phyloP scores from a whole-genome alignment of 2,888 invertebrate species.

The Papilio demoleus region DNA sequence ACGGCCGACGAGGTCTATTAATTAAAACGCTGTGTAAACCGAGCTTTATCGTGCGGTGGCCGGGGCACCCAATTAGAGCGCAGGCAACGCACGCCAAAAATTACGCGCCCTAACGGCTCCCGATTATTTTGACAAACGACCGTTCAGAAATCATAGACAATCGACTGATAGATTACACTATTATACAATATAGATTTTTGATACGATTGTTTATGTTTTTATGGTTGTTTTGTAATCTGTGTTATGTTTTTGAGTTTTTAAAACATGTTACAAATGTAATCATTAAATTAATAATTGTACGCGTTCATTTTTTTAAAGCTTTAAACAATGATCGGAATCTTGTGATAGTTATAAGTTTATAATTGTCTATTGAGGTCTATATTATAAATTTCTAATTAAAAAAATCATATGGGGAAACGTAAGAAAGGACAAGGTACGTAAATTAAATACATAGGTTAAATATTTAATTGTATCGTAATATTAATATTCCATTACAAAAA shows the following conservation, averaged over 20 bases:
- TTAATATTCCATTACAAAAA: slow-evolving; percentile 8
- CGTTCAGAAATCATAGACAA: slow-evolving; percentile 66
- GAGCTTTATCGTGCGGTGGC: slow-evolving; percentile 74
- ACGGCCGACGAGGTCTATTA: slow-evolving; percentile 76
- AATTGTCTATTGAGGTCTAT: too few species aligned
- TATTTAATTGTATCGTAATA: too few species aligned
- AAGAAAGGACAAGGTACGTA: too few species aligned
- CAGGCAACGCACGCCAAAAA: slow-evolving; percentile 73
- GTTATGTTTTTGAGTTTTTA: not conserved
- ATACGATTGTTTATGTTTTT: slow-evolving; percentile 11
- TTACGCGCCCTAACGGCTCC: slow-evolving; percentile 79
- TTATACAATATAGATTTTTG: slow-evolving; percentile 43
- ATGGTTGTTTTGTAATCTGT: not conserved
- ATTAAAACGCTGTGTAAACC: slow-evolving; percentile 82
- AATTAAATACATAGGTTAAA: too few species aligned
- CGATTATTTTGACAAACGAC: slow-evolving; percentile 78
- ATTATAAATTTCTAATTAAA: not conserved
- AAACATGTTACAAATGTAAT: not conserved
- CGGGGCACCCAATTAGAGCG: slow-evolving; percentile 74
- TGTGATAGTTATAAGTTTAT: too few species aligned
- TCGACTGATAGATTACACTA: slow-evolving; percentile 67
- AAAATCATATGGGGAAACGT: too few species aligned
- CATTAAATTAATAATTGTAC: too few species aligned
- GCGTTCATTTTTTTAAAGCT: too few species aligned
- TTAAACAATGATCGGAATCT: too few species aligned